Base-by-base conservation (phyloP, 2,888 invertebrate genomes). In the Drosophila kokeensis region DNA sequence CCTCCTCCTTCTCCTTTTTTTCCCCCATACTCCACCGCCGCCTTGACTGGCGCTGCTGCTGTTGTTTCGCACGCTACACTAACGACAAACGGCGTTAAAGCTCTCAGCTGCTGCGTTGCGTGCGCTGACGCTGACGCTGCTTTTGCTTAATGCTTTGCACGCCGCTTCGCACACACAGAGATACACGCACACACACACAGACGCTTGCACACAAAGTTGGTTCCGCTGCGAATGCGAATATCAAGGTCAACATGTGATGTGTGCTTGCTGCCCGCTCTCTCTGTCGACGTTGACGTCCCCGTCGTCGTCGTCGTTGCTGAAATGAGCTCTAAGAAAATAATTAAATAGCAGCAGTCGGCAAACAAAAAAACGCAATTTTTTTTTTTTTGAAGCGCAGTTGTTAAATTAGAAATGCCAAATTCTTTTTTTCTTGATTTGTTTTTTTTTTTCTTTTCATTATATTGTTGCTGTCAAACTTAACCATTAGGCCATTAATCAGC, bases 201-300 rank as follows among this genome's bases (percentile, higher is more conserved):
- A 53, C 64, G 48, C 54, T 62, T 64, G 58, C 81, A 73, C 65
- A 71, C 78, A 69, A 73, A 73, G 81, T 81, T 89, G 76, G 91
- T 91, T 91, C 90, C 90, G 91, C 89, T 89, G 91, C 89, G 91
- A 91, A 87, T 90, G 91, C 91, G 91, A 90, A 89, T 87, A 89
- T 91, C 91, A 91, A 91, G 91, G 91, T 91, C 92, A 89, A 80
- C 85, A 77, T 83, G 89, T 85, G 87, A 85, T 83, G 81, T 87
- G 81, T 76, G 81, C 53, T 61, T 60, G 55, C 60, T 62, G 68
- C 62, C 52, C 61, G 54, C 55, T 40, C 38, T 29, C 64, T 57
- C 76, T 38, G 38, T 45, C 32, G 29, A 21, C 54, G 55, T 42
- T 54, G 62, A 29, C 45, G 48, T n/a, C 52, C 27, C 2, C 27